Evolutionary conservation across 2,797 vertebrate genomes (phyloP).

Genomic region (Merluccius polli): DNA sequence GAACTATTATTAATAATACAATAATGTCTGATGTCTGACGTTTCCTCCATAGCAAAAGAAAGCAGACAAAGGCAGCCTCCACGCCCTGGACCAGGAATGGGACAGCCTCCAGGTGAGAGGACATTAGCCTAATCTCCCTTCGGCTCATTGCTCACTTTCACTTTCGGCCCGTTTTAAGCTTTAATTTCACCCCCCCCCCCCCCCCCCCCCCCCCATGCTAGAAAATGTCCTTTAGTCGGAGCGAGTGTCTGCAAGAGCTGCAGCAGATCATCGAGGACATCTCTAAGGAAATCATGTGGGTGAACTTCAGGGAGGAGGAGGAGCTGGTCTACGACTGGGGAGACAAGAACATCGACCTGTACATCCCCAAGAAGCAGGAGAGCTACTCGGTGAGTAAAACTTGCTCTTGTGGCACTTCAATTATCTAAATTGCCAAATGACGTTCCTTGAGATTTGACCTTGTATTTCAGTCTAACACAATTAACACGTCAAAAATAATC

Average conservation of each 20-base stretch:
- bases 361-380: conserved; percentile 91
- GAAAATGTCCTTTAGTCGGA: conserved; percentile 81
- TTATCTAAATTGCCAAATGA: neutral
- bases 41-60: conserved; percentile 46
- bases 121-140: neutral
- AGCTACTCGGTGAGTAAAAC: conserved; percentile 84
- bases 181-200: neutral
- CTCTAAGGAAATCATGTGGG: conserved; percentile 95
- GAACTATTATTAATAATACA: neutral
- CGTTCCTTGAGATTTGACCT: neutral
- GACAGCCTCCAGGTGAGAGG: conserved; percentile 85
- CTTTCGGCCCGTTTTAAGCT: neutral
- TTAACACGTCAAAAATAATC: neutral
- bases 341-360: conserved; percentile 80
- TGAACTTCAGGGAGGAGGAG: conserved; percentile 93
- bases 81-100: conserved; percentile 86
- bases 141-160: neutral
- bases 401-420: neutral
- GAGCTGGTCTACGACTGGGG: conserved; percentile 97
- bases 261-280: conserved; percentile 84
- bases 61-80: conserved; percentile 77
- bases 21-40: neutral
- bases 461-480: neutral
- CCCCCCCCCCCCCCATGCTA: conserved; percentile 37
- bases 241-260: conserved; percentile 82